Evolutionary conservation across 2,797 vertebrate genomes (phyloP).

Genomic region (Craterocephalus amniculus): DNA sequence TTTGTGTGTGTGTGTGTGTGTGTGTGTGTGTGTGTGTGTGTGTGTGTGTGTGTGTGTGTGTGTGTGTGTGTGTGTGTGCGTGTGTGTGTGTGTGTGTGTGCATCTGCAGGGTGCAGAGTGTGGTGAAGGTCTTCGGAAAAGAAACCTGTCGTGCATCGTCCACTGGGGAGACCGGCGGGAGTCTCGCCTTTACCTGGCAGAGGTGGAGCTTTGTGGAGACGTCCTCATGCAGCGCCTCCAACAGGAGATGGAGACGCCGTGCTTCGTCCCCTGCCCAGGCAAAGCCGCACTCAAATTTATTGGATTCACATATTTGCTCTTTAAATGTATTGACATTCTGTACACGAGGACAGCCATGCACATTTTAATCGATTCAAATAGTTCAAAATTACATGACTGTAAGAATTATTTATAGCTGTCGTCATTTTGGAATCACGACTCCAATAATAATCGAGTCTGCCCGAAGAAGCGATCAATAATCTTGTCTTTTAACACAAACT

Average conservation of each 20-base stretch:
- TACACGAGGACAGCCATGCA: neutral
- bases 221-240: slow-evolving; percentile 73
- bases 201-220: slow-evolving; percentile 84
- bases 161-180: slow-evolving; percentile 82
- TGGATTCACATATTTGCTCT: neutral
- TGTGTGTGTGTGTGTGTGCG: too few species aligned
- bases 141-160: slow-evolving; percentile 88
- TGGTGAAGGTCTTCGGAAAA: slow-evolving; percentile 89
- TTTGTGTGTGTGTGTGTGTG: too few species aligned
- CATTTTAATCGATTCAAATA: neutral
- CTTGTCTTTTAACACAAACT: slow-evolving; percentile 28
- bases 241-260: slow-evolving; percentile 84
- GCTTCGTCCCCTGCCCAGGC: slow-evolving; percentile 94
- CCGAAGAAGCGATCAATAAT: slow-evolving; percentile 30
- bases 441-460: slow-evolving; percentile 6
- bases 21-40: too few species aligned
- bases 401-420: neutral
- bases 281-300: slow-evolving; percentile 32
- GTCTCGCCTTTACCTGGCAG: slow-evolving; percentile 69
- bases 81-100: slow-evolving; percentile 3
- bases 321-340: neutral
- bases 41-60: too few species aligned
- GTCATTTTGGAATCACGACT: slow-evolving; percentile 21
- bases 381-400: slow-evolving; percentile 2
- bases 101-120: slow-evolving; percentile 89